A percentile compares a stretch with the other conserved stretches of the same genome.
Evolutionary conservation across 2,797 vertebrate species (phyloP).

Genomic region (Sorex maritimensis): DNA sequence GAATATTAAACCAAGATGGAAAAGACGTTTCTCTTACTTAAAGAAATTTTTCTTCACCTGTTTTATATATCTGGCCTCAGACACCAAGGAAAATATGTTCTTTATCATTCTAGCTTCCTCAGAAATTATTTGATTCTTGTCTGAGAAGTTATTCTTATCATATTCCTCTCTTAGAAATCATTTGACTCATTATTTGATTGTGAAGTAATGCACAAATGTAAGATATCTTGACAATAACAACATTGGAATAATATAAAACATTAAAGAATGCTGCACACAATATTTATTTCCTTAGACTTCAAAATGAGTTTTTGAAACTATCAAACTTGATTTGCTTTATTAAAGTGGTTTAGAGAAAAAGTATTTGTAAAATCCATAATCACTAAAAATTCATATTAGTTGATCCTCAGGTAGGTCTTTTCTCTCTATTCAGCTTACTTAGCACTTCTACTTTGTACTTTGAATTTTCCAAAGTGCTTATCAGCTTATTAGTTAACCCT

Average conservation of each 20-base stretch:
- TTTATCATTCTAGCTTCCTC: slow-evolving; percentile 23
- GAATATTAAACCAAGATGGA: slow-evolving; percentile 68
- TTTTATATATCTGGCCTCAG: neutral
- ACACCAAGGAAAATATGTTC: neutral
- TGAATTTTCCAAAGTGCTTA: slow-evolving; percentile 80
- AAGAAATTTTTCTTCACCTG: neutral
- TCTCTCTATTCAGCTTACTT: slow-evolving; percentile 71
- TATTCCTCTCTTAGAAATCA: too few relatives aligned
- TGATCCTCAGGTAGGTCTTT: slow-evolving; percentile 49
- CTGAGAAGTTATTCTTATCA: too few relatives aligned
- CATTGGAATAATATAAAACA: neutral
- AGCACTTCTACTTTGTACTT: slow-evolving; percentile 71
- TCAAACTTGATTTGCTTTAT: neutral
- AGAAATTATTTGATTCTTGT: slow-evolving; percentile 39
- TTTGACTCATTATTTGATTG: neutral
- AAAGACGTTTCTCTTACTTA: neutral
- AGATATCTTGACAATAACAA: slow-evolving; percentile 50
- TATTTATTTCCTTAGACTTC: neutral
- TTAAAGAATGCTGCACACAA: neutral
- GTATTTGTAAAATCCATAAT: slow-evolving; percentile 36
- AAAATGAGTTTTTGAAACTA: neutral
- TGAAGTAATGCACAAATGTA: neutral
- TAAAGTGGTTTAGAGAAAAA: neutral
- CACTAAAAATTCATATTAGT: slow-evolving; percentile 63
- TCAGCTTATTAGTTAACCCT: slow-evolving; percentile 78